phyloP scores from a whole-genome alignment of 2,888 invertebrate species.

The Ceraclea dissimilis region DNA sequence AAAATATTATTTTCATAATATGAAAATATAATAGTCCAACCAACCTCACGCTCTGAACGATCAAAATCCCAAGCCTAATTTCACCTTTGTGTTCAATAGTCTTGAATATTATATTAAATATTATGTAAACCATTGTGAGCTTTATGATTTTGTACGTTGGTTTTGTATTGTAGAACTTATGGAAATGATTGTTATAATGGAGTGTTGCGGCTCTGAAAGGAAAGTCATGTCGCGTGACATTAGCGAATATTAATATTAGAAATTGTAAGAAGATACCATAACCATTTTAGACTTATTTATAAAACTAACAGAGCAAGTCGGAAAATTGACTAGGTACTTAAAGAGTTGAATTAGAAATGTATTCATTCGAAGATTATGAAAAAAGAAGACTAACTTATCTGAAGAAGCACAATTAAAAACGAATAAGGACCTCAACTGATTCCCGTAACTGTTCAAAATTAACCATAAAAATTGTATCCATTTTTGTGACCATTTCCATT shows the following conservation, averaged over 20 bases:
- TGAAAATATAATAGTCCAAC: neutral
- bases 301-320: no score
- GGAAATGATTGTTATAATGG: conserved; percentile 10
- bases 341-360: no score
- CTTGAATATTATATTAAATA: neutral
- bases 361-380: no score
- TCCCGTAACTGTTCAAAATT: no score
- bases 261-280: neutral
- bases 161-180: neutral
- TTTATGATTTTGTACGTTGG: neutral
- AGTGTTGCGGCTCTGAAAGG: conserved; percentile 14
- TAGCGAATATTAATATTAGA: conserved; percentile 6
- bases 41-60: neutral
- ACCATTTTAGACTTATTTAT: conserved; percentile 1
- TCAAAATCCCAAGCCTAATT: neutral
- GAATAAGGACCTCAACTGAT: no score
- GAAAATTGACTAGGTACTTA: no score
- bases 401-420: no score
- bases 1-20: neutral
- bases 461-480: no score
- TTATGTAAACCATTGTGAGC: neutral
- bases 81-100: neutral
- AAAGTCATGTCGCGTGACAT: conserved; percentile 22
- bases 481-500: no score
- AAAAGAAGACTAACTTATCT: no score